These are phyloP conservation scores for Actinemys pallida DNA, from an alignment of 2,113 vertebrate genomes.

Conservation along the genomic window DNA sequence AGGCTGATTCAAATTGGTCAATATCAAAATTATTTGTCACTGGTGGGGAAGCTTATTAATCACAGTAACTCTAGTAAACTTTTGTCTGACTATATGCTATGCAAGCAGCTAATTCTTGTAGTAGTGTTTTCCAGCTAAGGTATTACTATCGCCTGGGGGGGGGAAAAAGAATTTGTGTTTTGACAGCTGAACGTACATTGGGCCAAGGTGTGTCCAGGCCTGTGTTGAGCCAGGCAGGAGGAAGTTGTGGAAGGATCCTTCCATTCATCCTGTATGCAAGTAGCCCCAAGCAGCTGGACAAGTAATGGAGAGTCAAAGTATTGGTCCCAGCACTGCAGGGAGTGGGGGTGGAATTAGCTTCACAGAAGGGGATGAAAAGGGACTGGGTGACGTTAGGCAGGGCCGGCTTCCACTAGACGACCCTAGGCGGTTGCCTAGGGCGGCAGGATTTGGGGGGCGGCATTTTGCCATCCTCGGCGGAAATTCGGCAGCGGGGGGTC, in stretches of 20 bases:
- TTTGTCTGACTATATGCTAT: not conserved
- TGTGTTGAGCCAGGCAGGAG: not conserved
- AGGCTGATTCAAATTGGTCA: not conserved
- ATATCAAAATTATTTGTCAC: constrained; percentile 3
- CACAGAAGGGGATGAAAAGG: not conserved
- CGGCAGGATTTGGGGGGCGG: too few relatives aligned
- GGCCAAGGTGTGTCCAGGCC: not conserved
- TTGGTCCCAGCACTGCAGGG: not conserved
- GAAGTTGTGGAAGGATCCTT: not conserved
- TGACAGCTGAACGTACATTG: not conserved
- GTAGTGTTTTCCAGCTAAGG: not conserved
- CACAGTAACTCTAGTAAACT: not conserved
- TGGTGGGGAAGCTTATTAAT: not conserved
- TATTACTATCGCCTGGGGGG: not conserved
- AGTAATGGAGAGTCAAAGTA: too few relatives aligned
- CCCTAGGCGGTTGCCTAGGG: too few relatives aligned
- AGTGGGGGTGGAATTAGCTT: not conserved
- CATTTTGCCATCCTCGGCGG: too few relatives aligned
- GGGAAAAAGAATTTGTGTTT: not conserved
- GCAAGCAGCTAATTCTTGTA: not conserved
- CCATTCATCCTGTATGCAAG: not conserved
- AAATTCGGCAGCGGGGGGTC: too few relatives aligned
- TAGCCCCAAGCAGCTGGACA: too few relatives aligned
- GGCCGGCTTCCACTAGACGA: too few relatives aligned
- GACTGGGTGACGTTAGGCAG: not conserved